These are phyloP conservation scores for Artemia sp. DNA, from an alignment of 2,888 invertebrate genomes.

Conservation along the genomic window DNA sequence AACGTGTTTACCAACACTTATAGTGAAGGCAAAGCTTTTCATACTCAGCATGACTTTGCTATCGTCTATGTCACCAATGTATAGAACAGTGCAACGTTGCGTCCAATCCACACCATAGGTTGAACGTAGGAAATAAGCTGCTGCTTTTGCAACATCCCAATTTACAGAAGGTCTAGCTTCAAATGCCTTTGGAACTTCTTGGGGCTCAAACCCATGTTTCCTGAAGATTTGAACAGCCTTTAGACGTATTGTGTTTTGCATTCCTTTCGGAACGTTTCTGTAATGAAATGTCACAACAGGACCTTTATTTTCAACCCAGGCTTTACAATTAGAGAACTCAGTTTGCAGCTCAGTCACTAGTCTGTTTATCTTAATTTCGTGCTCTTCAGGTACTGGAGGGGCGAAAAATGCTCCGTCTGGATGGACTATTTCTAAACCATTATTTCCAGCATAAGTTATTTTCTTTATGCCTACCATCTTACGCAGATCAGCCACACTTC, in stretches of 20 bases:
- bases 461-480: conserved; percentile 34
- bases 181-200: conserved; percentile 32
- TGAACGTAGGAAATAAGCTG: conserved; percentile 34
- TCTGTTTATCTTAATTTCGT: conserved; percentile 31
- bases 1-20: conserved; percentile 32
- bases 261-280: conserved; percentile 30
- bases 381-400: conserved; percentile 34
- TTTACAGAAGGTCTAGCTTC: conserved; percentile 34
- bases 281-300: conserved; percentile 34
- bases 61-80: conserved; percentile 34
- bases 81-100: conserved; percentile 33
- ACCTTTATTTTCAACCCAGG: conserved; percentile 36
- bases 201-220: conserved; percentile 32
- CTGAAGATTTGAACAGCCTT: conserved; percentile 31
- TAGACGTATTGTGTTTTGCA: conserved; percentile 29
- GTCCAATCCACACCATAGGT: conserved; percentile 35
- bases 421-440: conserved; percentile 34
- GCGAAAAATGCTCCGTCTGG: conserved; percentile 34
- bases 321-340: conserved; percentile 32
- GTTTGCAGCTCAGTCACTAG: conserved; percentile 30
- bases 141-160: conserved; percentile 34
- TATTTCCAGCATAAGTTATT: conserved; percentile 34
- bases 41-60: conserved; percentile 32
- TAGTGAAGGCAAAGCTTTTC: conserved; percentile 34
- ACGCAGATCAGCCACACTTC: conserved; percentile 32